These are phyloP conservation scores for Tigriopus californicus DNA, from an alignment of 2,888 invertebrate genomes.

Conservation along the genomic window DNA sequence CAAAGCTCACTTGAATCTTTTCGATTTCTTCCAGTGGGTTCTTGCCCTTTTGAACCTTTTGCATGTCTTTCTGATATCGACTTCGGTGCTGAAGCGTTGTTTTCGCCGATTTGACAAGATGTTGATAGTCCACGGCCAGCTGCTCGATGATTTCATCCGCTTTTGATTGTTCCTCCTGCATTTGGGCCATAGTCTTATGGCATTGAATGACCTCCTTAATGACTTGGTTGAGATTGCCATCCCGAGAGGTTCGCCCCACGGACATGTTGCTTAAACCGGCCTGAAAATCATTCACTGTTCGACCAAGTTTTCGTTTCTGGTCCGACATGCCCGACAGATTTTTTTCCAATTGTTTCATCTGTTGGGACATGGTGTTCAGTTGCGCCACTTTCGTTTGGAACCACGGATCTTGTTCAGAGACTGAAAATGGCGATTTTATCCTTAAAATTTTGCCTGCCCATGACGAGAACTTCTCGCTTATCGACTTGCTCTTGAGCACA, in stretches of 20 bases:
- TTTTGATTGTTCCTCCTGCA: conserved; percentile 1
- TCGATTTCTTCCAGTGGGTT: background rate
- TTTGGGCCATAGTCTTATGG: background rate
- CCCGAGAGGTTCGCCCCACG: background rate
- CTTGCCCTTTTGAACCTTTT: background rate
- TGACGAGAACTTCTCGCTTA: background rate
- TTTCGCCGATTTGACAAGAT: background rate
- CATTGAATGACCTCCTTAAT: background rate
- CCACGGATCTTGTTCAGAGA: conserved; percentile 11
- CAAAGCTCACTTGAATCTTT: background rate
- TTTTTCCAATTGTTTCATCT: background rate
- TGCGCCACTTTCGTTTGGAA: background rate
- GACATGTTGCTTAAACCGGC: background rate
- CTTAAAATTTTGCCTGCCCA: background rate
- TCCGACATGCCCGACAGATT: background rate
- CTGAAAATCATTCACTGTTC: background rate
- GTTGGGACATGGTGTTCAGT: conserved; percentile 1
- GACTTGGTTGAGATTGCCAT: background rate
- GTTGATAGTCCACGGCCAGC: background rate
- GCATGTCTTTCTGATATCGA: background rate
- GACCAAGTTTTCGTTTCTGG: background rate
- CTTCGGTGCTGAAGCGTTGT: background rate
- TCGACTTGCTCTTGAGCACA: background rate
- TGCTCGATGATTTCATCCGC: background rate
- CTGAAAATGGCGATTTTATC: background rate